Evolutionary conservation across 2,888 invertebrate species (phyloP).

Genomic region (Eilema griseolum): DNA sequence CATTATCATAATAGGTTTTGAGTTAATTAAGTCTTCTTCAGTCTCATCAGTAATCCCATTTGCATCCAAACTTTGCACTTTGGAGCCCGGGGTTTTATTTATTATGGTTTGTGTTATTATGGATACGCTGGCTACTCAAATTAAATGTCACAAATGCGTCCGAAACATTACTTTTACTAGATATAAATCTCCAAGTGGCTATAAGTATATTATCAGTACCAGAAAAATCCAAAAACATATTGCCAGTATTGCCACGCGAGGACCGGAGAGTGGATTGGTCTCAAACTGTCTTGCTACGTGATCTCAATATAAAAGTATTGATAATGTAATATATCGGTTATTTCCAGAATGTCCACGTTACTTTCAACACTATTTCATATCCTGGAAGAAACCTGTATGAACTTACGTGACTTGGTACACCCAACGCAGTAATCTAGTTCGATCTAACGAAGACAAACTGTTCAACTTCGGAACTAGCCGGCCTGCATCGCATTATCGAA

Average conservation of each 20-base stretch:
- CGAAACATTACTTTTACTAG: background rate
- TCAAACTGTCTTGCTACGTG: conserved; percentile 14
- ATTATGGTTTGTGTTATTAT: background rate
- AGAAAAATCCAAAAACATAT: conserved; percentile 14
- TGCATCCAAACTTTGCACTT: too few species aligned
- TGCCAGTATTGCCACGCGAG: conserved; percentile 3
- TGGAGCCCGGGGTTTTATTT: too few species aligned
- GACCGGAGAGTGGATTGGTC: conserved; percentile 13
- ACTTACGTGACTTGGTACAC: background rate
- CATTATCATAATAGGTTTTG: background rate
- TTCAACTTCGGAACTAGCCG: background rate
- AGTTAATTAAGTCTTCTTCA: too few species aligned
- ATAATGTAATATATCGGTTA: background rate
- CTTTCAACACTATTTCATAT: background rate
- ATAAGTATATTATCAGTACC: conserved; percentile 7
- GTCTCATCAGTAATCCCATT: too few species aligned
- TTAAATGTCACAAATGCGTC: background rate
- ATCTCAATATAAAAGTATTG: conserved; percentile 7
- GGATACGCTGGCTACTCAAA: background rate
- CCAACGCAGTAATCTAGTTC: background rate
- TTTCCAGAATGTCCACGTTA: background rate
- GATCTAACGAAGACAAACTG: background rate
- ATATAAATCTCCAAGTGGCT: background rate
- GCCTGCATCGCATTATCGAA: conserved; percentile 1
- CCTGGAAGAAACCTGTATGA: background rate